Base-by-base conservation (phyloP, 2,113 vertebrate genomes). In the Leiothrix lutea region DNA sequence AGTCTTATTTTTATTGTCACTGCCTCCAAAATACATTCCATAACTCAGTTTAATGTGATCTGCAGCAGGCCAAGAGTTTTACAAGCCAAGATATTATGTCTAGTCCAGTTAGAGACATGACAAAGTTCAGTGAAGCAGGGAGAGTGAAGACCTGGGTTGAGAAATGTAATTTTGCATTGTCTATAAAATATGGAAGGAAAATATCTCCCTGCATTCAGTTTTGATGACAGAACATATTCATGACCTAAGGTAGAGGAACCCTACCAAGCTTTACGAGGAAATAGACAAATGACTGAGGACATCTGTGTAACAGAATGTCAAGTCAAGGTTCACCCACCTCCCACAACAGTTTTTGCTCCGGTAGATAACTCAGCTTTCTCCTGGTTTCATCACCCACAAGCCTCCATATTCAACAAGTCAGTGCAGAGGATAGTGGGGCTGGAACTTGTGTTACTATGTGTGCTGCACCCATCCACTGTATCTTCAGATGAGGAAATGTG, bases 1-100 rank as follows among this genome's bases (percentile, higher is more conserved):
- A 96, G 82, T 94, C 93, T 94, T 97, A 77, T 96, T 98, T 98
- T 97, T 97, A 98, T 96, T 97, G 91, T 95, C 91, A 94, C 80
- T 96, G 95, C 96, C 96, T 97, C 86, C 91, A 97, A 94, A 97
- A 95, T 66, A 33, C 97, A 97, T 98, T 97, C 96, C 96, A 89
- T 96, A 96, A 89, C 94, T 96, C 75, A 97, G 64, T 95, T 97
- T 95, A 96, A 97, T 96, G 94, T 73, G 94, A 25, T 97, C 85
- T 97, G 88, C 88, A 92, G 94, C 80, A 73, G 87, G 88, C 97
- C 94, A 94, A 92, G 89, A 83, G 57, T 92, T 92, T 81, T 88
- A 94, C 96, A 95, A 93, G 95, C 94, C 96, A 93, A 97, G 95
- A 95, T 95, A 94, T 91, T 97, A 94, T 93, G 96, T 97, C 95